These are phyloP conservation scores for Corythoichthys intestinalis DNA, from an alignment of 2,113 vertebrate genomes.

Conservation along the genomic window DNA sequence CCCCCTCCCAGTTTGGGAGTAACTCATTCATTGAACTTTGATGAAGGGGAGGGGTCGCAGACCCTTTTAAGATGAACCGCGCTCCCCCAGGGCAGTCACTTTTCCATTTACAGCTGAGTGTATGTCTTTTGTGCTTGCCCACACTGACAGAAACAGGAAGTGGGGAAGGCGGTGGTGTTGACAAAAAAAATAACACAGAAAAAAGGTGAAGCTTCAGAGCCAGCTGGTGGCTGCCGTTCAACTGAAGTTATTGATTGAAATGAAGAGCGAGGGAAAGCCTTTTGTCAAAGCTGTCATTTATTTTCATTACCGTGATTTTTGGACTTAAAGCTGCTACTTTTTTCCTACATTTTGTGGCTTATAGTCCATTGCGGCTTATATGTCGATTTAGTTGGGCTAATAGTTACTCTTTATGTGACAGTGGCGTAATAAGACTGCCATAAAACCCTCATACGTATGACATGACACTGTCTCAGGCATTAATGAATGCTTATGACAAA, in stretches of 20 bases:
- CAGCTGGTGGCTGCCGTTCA: conserved; percentile 37
- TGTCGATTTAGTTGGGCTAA: no score
- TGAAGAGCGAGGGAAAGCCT: conserved; percentile 1
- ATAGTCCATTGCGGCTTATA: no score
- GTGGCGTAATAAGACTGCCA: no score
- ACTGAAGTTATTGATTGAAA: conserved; percentile 36
- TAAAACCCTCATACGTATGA: no score
- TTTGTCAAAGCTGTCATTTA: conserved; percentile 10
- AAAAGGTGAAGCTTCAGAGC: conserved; percentile 13
- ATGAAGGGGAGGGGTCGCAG: conserved; percentile 21
- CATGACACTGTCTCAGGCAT: no score
- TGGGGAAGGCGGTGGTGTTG: conserved; percentile 22
- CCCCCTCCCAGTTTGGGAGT: background rate
- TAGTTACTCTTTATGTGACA: no score
- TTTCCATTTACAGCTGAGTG: conserved; percentile 49
- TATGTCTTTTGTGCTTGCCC: conserved; percentile 58
- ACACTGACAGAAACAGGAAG: conserved; percentile 52
- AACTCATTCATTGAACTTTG: conserved; percentile 12
- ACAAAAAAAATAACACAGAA: conserved; percentile 15
- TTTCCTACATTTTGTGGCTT: background rate
- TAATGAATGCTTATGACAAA: no score
- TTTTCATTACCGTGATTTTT: background rate
- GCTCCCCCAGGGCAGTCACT: conserved; percentile 41
- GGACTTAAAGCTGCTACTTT: background rate
- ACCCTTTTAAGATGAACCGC: conserved; percentile 44